phyloP scores from a whole-genome alignment of 2,797 vertebrate genomes.

The Zonotrichia albicollis region DNA sequence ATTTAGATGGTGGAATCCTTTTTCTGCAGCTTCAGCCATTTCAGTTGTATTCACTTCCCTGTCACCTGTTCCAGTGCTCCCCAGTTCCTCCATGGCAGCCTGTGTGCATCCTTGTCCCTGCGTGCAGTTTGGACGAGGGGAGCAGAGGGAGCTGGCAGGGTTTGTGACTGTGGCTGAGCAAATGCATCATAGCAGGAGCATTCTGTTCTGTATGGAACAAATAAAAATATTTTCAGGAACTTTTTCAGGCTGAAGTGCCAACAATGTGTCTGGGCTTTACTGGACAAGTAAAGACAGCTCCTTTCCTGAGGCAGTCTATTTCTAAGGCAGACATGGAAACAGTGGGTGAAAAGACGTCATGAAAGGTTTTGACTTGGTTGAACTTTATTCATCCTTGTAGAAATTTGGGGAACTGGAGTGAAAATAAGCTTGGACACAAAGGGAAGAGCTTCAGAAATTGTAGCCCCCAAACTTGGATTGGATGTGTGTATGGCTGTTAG shows the following conservation, averaged over 20 bases:
- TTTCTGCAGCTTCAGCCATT: background rate
- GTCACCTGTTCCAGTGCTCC: background rate
- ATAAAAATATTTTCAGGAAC: slow-evolving; percentile 41
- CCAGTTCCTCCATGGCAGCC: background rate
- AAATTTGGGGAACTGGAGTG: background rate
- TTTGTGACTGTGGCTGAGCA: slow-evolving; percentile 24
- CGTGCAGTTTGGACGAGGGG: background rate
- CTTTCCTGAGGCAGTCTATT: slow-evolving; percentile 26
- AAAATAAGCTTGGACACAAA: background rate
- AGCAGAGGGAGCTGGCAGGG: background rate
- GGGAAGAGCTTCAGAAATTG: background rate
- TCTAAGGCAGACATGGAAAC: slow-evolving; percentile 10
- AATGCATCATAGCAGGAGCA: slow-evolving; percentile 6
- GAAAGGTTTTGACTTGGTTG: background rate
- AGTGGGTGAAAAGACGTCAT: background rate
- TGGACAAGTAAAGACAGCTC: slow-evolving; percentile 7
- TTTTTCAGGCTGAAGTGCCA: slow-evolving; percentile 26
- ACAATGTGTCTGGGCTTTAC: slow-evolving; percentile 12
- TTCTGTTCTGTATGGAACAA: slow-evolving; percentile 52
- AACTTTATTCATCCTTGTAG: background rate
- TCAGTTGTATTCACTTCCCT: background rate
- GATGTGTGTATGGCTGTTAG: background rate
- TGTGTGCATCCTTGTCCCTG: background rate
- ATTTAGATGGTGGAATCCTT: background rate
- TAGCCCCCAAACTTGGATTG: background rate